A percentile compares a stretch with the other conserved stretches of the same genome.
phyloP scores from a whole-genome alignment of 2,888 invertebrate genomes.

The Ennomos erosarius region DNA sequence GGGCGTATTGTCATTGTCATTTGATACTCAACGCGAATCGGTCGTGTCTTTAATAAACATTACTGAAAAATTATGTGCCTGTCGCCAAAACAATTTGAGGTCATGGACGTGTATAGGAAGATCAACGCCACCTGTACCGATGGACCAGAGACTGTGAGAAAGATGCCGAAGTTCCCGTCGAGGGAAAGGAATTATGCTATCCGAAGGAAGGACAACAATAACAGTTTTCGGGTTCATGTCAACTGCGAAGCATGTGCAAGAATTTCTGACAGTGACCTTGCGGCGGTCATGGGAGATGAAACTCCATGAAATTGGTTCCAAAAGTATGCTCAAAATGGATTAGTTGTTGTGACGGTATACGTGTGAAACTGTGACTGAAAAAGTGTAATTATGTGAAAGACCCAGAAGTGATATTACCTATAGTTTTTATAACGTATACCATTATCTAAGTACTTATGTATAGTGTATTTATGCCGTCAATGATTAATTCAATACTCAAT shows the following conservation, averaged over 20 bases:
- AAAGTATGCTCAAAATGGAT: conserved; percentile 58
- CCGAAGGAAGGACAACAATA: conserved; percentile 82
- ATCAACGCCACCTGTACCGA: conserved; percentile 45
- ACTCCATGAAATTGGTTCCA: too few relatives aligned
- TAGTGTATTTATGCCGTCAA: too few relatives aligned
- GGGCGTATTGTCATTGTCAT: conserved; percentile 41
- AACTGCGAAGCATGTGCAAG: conserved; percentile 74
- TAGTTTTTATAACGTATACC: too few relatives aligned
- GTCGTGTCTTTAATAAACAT: conserved; percentile 35
- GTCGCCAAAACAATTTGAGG: conserved; percentile 74
- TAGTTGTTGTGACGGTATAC: conserved; percentile 17
- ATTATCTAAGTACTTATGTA: too few relatives aligned
- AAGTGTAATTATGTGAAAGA: conserved; percentile 3
- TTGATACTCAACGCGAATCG: conserved; percentile 30
- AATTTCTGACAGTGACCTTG: conserved; percentile 58
- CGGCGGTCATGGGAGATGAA: too few relatives aligned
- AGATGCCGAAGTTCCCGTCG: conserved; percentile 87
- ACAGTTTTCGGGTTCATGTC: conserved; percentile 69
- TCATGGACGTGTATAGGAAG: conserved; percentile 71
- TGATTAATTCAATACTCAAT: too few relatives aligned
- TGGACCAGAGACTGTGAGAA: conserved; percentile 60
- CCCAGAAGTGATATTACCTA: too few relatives aligned
- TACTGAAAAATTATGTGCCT: conserved; percentile 63
- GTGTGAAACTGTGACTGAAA: conserved; percentile 9
- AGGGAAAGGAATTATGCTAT: conserved; percentile 89